Evolutionary conservation across 2,113 vertebrate genomes (phyloP), one percentile per base, ranked within the genome.

Genomic region (Etheostoma cragini): DNA sequence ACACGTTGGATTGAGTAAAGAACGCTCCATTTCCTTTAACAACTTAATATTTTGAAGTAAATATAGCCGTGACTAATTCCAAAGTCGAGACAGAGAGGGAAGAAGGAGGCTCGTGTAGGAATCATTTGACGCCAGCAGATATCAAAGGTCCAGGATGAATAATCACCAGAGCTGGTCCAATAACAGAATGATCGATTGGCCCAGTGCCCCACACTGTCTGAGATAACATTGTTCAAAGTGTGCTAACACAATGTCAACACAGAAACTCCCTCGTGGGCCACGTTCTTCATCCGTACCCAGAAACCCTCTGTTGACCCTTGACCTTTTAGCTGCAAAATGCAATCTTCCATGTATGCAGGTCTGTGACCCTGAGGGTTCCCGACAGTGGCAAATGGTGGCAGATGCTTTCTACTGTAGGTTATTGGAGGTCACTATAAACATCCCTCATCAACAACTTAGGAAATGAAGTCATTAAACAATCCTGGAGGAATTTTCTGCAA

Each of bases 161-260:
- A 91, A 94, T 93, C 70, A 91, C 91, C 79, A 3, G 38, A 56
- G 66, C 82, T 79, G 85, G 46, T 70, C 82, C 90, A 94, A 92
- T 93, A 92, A 91, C 92, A 91, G 47, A 87, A 91, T 94, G 93
- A 94, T 93, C 90, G 92, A 94, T 94, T 89, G 78, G 84, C 68
- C 64, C 84, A 72, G 53, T 89, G 73, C 73, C 82, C 26, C 80
- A 60, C 74, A 87, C 87, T 84, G 92, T 93, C 92, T 94, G 89
- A 89, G 92, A 94, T 92, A 94, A 94, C 92, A 94, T 73, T 84
- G 91, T 92, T 94, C 89, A 94, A 92, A 93, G 92, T 91, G 86
- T 82, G 84, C 80, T 75, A 92, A 89, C 83, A 52, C 79, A 93
- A 87, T 83, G 87, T 92, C 89, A 94, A 94, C 92, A 94, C 50